These are phyloP conservation scores for Calyptommatus sinebrachiatus DNA, from an alignment of 2,113 vertebrate genomes.

Conservation along the genomic window DNA sequence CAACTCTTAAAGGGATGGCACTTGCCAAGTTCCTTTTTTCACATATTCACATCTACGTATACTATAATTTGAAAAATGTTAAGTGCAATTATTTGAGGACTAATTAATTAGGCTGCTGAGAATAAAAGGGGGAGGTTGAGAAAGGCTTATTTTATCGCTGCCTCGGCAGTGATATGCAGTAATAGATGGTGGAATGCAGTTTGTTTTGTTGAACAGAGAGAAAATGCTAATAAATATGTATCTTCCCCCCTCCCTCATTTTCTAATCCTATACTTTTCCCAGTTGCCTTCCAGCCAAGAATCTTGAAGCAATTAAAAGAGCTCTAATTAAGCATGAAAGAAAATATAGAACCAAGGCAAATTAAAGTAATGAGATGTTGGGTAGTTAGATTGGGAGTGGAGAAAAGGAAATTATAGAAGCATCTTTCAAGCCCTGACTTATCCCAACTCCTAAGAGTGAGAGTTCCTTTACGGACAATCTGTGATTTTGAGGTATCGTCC, in stretches of 20 bases:
- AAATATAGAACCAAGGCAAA: slow-evolving; percentile 21
- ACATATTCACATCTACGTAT: not conserved
- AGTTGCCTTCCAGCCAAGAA: slow-evolving; percentile 28
- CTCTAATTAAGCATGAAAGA: slow-evolving; percentile 38
- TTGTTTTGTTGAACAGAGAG: not conserved
- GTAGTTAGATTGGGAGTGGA: not conserved
- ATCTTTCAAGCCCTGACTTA: not conserved
- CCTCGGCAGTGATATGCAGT: not conserved
- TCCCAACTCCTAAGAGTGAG: not conserved
- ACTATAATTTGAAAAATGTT: not conserved
- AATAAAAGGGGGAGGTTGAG: not conserved
- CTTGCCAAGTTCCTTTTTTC: not conserved
- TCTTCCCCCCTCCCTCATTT: not conserved
- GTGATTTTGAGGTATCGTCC: too few species aligned
- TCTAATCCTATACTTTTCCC: slow-evolving; percentile 28
- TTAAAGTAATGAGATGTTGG: slow-evolving; percentile 30
- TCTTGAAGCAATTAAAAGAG: slow-evolving; percentile 32
- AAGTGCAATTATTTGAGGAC: slow-evolving; percentile 4
- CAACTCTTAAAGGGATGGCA: not conserved
- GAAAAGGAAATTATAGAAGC: not conserved
- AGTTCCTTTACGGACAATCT: not conserved
- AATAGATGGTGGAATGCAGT: not conserved
- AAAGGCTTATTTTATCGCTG: not conserved
- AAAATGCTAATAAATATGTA: slow-evolving; percentile 27
- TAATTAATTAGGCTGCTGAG: slow-evolving; percentile 21